Evolutionary conservation across 2,888 invertebrate species (phyloP).

Genomic region (Chaitophorus viminalis): DNA sequence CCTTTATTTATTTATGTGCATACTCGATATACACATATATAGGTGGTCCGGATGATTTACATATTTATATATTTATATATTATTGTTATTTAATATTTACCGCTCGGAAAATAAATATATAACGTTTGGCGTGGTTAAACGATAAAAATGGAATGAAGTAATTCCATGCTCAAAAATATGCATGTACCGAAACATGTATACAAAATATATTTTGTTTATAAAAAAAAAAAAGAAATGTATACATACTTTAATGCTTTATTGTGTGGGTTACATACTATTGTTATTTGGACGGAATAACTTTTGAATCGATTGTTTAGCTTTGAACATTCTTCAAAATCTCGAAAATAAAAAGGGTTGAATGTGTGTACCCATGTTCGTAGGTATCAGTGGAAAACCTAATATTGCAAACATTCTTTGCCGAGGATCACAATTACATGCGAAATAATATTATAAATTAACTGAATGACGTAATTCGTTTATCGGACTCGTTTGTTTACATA

Average conservation of each 20-base stretch:
- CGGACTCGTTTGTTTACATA: neutral
- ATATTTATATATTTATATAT: neutral
- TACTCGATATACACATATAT: neutral
- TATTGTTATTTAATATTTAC: neutral
- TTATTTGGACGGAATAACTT: neutral
- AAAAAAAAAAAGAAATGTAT: neutral
- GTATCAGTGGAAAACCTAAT: neutral
- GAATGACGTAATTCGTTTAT: neutral
- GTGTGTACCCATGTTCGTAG: neutral
- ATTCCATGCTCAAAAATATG: slow-evolving; percentile 13
- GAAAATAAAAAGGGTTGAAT: neutral
- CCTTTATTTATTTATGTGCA: neutral
- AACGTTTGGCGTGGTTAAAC: neutral
- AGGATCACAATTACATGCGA: neutral
- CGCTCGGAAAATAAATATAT: neutral
- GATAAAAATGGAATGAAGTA: neutral
- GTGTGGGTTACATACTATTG: neutral
- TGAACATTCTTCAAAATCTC: neutral
- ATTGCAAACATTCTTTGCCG: neutral
- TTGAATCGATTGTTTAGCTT: neutral
- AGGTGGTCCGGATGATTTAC: neutral
- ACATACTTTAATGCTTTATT: neutral
- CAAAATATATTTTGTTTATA: neutral
- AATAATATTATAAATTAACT: neutral
- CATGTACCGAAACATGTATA: neutral